These are phyloP conservation scores for Meleagris gallopavo DNA, from an alignment of 2,113 vertebrate species.

Conservation along the genomic window DNA sequence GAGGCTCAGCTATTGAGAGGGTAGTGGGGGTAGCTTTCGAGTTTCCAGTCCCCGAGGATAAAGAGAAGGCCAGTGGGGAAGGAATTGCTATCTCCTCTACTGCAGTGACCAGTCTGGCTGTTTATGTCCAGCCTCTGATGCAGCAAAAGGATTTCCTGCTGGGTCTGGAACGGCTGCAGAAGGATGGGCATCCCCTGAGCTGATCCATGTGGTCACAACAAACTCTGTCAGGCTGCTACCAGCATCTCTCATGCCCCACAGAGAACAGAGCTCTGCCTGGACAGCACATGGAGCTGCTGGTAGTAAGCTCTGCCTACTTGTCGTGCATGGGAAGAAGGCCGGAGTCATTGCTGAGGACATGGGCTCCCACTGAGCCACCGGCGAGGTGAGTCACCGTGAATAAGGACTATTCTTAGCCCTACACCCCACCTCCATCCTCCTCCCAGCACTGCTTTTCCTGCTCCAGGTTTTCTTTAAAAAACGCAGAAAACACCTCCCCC, in stretches of 20 bases:
- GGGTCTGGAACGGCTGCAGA: neutral
- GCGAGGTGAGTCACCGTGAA: conserved; percentile 26
- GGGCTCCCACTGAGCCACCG: neutral
- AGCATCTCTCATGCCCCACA: accelerated
- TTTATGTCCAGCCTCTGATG: neutral
- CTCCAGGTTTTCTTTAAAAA: neutral
- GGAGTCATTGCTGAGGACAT: neutral
- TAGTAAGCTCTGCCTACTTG: neutral
- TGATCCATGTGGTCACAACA: neutral
- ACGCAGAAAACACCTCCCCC: neutral
- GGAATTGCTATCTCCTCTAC: accelerated
- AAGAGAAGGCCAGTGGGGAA: neutral
- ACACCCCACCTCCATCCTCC: conserved; percentile 1
- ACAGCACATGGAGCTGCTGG: accelerated
- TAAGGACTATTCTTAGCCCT: conserved; percentile 9
- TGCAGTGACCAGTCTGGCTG: neutral
- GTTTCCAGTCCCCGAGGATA: neutral
- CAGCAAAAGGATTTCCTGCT: neutral
- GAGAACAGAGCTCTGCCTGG: neutral
- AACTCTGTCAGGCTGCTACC: neutral
- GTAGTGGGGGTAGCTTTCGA: neutral
- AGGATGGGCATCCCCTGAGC: neutral
- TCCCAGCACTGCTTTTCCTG: neutral
- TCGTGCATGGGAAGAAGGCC: neutral
- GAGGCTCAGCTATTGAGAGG: neutral